phyloP scores from a whole-genome alignment of 2,888 invertebrate species.

The Aleiodes testaceus region DNA sequence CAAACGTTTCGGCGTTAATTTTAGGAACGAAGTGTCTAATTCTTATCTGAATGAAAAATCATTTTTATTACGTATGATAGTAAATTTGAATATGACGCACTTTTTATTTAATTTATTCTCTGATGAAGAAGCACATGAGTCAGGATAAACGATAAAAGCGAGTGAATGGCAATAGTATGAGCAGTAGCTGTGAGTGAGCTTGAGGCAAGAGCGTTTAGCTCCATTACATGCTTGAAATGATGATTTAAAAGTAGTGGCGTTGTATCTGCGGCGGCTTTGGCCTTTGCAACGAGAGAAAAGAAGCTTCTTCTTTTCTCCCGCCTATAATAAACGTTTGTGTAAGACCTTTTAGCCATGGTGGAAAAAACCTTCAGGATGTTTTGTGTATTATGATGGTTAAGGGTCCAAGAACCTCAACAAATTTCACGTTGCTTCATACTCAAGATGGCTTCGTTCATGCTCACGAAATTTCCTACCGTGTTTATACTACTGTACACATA shows the following conservation, averaged over 20 bases:
- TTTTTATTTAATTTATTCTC: no score
- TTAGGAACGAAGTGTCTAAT: no score
- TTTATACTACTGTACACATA: slow-evolving; percentile 19
- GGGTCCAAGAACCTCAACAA: slow-evolving; percentile 25
- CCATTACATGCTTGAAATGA: slow-evolving; percentile 61
- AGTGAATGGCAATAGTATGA: no score
- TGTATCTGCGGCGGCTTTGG: slow-evolving; percentile 38
- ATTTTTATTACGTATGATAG: no score
- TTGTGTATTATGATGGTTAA: neutral
- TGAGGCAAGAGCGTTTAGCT: slow-evolving; percentile 45
- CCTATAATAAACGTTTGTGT: slow-evolving; percentile 30
- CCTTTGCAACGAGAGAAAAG: slow-evolving; percentile 23
- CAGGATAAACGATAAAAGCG: no score
- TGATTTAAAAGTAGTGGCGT: slow-evolving; percentile 51
- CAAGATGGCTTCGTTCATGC: slow-evolving; percentile 33
- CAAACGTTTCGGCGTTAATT: no score
- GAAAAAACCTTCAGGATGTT: slow-evolving; percentile 6
- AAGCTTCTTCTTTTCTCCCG: neutral
- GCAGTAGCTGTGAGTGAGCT: no score
- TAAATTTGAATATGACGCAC: no score
- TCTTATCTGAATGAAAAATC: no score
- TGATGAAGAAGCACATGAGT: no score
- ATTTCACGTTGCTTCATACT: neutral
- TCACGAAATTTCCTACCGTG: slow-evolving; percentile 30
- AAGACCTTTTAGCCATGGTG: slow-evolving; percentile 13